These are phyloP conservation scores for Gavia stellata DNA, from an alignment of 2,113 vertebrate species.

Conservation along the genomic window DNA sequence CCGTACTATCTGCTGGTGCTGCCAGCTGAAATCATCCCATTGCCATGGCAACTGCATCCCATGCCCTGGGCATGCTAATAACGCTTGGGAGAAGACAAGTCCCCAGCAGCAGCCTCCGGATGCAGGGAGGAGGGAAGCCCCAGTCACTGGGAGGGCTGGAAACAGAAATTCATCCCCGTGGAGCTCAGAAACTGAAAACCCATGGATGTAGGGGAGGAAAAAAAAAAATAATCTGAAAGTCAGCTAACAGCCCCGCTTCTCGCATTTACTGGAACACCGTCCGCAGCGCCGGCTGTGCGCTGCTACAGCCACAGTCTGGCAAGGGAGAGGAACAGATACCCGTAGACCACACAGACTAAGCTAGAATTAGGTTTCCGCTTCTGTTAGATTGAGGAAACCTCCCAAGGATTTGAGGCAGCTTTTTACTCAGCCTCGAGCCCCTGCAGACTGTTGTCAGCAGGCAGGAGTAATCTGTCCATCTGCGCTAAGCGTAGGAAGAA, in stretches of 20 bases:
- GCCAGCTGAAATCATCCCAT: conserved; percentile 28
- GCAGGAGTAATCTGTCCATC: not conserved
- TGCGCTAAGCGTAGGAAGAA: rapidly evolving
- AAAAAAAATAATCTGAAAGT: not conserved
- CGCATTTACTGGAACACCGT: rapidly evolving
- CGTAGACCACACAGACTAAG: rapidly evolving
- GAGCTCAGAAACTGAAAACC: not conserved
- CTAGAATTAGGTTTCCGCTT: not conserved
- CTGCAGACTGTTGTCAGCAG: rapidly evolving
- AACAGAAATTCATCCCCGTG: rapidly evolving
- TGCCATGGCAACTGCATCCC: conserved; percentile 73
- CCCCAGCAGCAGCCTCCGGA: not conserved
- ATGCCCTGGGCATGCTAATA: conserved; percentile 49
- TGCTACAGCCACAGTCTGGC: rapidly evolving
- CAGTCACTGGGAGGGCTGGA: not conserved
- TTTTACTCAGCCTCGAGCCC: not conserved
- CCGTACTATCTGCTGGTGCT: not conserved
- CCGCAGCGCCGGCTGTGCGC: not conserved
- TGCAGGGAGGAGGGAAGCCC: not conserved
- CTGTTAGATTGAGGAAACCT: not conserved
- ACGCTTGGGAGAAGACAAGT: not conserved
- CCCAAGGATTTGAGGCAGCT: not conserved
- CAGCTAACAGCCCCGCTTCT: not conserved
- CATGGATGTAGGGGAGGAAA: rapidly evolving
- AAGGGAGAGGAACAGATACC: not conserved